Conservation (phyloP, 2,888 invertebrate genomes). For the Acronicta psi region DNA sequence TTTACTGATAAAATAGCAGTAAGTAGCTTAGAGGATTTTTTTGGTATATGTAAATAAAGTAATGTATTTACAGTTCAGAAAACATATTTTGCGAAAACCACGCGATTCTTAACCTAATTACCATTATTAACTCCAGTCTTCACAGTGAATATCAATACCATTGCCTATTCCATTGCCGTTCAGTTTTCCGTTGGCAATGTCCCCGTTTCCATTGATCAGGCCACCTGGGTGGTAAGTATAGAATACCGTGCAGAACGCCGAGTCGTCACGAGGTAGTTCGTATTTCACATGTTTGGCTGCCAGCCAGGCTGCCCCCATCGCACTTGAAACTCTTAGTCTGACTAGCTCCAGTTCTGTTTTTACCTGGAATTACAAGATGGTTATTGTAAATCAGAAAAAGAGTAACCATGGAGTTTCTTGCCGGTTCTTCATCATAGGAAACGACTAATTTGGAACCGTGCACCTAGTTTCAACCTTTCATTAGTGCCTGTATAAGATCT, state of each 20-base stretch:
- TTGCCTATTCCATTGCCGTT: slow-evolving; percentile 47
- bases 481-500: too few species aligned
- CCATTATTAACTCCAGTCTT: slow-evolving; percentile 53
- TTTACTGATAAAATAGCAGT: too few species aligned
- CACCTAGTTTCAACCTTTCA: too few species aligned
- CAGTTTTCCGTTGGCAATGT: slow-evolving; percentile 46
- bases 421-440: too few species aligned
- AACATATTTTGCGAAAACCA: slow-evolving; percentile 45
- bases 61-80: not conserved
- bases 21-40: too few species aligned
- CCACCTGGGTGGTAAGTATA: slow-evolving; percentile 84
- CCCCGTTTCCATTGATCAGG: slow-evolving; percentile 44
- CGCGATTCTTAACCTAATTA: slow-evolving; percentile 6
- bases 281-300: slow-evolving; percentile 92
- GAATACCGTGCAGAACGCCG: slow-evolving; percentile 91
- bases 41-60: too few species aligned
- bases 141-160: slow-evolving; percentile 40
- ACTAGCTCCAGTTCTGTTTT: slow-evolving; percentile 89
- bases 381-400: not conserved
- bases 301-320: slow-evolving; percentile 95
- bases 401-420: too few species aligned
- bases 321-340: slow-evolving; percentile 92
- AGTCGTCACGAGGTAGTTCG: slow-evolving; percentile 91
- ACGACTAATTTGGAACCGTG: too few species aligned
- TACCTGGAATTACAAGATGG: slow-evolving; percentile 72